Evolutionary conservation across 2,797 vertebrate genomes (phyloP), one percentile per base, ranked within the genome.

Genomic region (Neopelma chrysocephalum): DNA sequence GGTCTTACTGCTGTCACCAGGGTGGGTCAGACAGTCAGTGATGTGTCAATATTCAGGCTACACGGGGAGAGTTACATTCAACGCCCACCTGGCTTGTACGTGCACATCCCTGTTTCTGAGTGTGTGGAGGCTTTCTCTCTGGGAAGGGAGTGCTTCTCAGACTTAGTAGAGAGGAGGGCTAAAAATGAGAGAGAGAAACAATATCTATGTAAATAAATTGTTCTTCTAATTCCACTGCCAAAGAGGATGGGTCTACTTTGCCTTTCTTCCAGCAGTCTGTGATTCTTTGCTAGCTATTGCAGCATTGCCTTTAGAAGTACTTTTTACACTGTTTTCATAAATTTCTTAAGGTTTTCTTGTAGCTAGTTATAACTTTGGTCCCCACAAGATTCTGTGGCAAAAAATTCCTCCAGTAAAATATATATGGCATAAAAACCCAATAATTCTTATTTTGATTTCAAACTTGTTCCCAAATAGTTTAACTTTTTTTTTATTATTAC

Each of bases 21-120:
- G 9, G 38, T 53, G 32, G 10, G 42, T 31, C 31, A 34, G n/a
- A 8, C 40, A n/a, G 17, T 12, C 40, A 15, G 12, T 16, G 23
- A 6, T 13, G 5, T 2, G 12, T 10, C 17, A 18, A 9, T 31
- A 11, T 18, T 29, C 69, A 38, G 34, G 43, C 22, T 76, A 2
- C 10, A 2, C 2, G 12, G 16, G 18, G 19, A 34, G 9, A 47
- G 29, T n/a, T 50, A 12, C 3, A 16, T 5, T 19, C 29, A 15
- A 3, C 42, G 27, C 8, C 16, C 25, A 15, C 14, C 4, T 14
- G 8, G 12, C 13, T 8, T 54, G 2, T 11, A 29, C 1, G 0
- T 29, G 27, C 12, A 11, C 36, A 14, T 1, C 12, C 5, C 25
- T 31, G 5, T 31, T 70, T 43, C 57, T 47, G 2, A 21, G 16